Conservation (phyloP, 2,113 vertebrate genomes). For the Lasiurus cinereus region DNA sequence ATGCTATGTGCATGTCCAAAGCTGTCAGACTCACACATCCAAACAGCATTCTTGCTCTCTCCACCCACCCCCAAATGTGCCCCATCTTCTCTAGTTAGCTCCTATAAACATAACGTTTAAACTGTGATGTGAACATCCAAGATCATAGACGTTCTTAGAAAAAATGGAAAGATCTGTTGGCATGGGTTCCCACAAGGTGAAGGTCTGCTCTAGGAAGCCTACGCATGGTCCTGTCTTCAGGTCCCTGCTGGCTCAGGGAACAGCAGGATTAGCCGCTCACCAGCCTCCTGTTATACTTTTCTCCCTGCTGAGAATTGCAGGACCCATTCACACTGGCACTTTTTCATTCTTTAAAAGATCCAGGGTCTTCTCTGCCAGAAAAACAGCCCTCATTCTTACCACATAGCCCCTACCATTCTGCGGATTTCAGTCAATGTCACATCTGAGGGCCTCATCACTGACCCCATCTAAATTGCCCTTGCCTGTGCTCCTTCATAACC, state of each 20-base stretch:
- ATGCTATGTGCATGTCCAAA: neutral
- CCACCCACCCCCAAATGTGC: neutral
- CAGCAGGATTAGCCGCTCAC: neutral
- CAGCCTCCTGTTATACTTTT: too few relatives aligned
- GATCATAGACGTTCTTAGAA: neutral
- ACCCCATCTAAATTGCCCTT: neutral
- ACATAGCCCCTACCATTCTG: neutral
- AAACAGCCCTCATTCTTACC: neutral
- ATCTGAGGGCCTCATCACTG: neutral
- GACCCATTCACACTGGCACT: neutral
- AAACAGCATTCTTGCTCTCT: neutral
- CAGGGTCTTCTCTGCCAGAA: neutral
- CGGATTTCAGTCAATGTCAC: neutral
- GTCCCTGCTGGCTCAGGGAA: neutral
- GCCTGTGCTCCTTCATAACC: neutral
- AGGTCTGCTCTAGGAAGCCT: rapidly evolving
- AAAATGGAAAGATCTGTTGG: neutral
- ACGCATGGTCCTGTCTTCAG: neutral
- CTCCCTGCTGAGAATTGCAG: neutral
- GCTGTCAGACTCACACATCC: neutral
- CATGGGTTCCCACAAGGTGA: neutral
- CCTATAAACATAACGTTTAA: neutral
- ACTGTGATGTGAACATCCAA: neutral
- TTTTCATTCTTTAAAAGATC: neutral
- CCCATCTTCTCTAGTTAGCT: neutral